Percentiles rank a stretch among this genome's conserved stretches.
These are phyloP conservation scores for Scrobipalpa atriplicella DNA, from an alignment of 2,888 invertebrate species.

Conservation along the genomic window DNA sequence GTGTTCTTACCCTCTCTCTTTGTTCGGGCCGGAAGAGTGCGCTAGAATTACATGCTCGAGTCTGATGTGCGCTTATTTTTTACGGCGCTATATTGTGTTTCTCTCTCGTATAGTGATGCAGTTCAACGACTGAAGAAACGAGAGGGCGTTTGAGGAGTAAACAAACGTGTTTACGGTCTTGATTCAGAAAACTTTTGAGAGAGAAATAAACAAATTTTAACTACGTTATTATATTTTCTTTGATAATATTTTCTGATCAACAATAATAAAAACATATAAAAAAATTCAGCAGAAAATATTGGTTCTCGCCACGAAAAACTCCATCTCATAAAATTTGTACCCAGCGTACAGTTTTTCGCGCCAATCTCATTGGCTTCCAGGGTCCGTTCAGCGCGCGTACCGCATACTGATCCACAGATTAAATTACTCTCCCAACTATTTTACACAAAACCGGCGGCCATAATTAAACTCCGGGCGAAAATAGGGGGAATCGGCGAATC, in stretches of 20 bases:
- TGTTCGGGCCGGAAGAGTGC: constrained; percentile 82
- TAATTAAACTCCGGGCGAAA: constrained; percentile 80
- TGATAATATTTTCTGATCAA: neutral
- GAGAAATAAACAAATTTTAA: neutral
- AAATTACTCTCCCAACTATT: constrained; percentile 81
- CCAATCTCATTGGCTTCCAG: constrained; percentile 58
- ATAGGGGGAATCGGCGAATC: constrained; percentile 76
- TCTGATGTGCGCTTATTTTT: constrained; percentile 83
- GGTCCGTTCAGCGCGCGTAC: constrained; percentile 56
- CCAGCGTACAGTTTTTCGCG: constrained; percentile 45
- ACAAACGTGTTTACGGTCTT: constrained; percentile 64
- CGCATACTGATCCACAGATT: constrained; percentile 78
- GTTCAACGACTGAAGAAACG: constrained; percentile 79
- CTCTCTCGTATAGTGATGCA: constrained; percentile 75
- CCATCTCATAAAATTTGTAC: constrained; percentile 13
- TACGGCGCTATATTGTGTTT: constrained; percentile 80
- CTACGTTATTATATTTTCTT: neutral
- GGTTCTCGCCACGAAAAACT: too few relatives aligned
- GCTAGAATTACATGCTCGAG: constrained; percentile 83
- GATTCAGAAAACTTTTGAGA: constrained; percentile 46
- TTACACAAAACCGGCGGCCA: constrained; percentile 81
- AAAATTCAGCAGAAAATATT: too few relatives aligned
- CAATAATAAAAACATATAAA: neutral
- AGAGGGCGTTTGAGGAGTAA: constrained; percentile 68
- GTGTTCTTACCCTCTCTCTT: constrained; percentile 83